Conservation (phyloP, 92 coral and sea anemone genomes). For the Zoanthus solanderi region DNA sequence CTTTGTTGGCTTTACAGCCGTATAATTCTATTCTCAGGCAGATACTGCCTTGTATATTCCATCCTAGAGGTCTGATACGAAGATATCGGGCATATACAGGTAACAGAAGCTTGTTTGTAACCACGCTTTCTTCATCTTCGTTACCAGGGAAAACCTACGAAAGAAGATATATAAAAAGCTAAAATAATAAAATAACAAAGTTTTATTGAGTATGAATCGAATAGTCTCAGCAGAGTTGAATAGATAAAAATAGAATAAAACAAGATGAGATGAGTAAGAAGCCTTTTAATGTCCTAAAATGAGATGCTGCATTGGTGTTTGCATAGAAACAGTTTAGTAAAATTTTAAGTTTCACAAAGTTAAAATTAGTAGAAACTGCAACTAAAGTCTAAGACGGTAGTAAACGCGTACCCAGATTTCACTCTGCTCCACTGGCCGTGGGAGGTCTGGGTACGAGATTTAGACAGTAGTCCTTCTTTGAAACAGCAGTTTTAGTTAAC, state of each 20-base stretch:
- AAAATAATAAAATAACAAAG: not conserved
- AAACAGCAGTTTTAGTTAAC: no score
- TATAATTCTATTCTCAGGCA: constrained; percentile 33
- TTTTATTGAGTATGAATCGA: not conserved
- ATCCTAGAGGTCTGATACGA: constrained; percentile 34
- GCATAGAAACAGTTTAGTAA: no score
- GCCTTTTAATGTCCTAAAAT: no score
- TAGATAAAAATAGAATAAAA: not conserved
- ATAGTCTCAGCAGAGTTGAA: not conserved
- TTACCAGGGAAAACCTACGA: constrained; percentile 30
- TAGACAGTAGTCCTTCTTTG: no score
- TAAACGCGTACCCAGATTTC: no score
- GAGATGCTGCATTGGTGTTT: no score
- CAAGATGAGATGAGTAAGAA: not conserved
- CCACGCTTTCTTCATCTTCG: constrained; percentile 22
- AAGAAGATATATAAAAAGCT: not conserved
- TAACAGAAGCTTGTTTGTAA: constrained; percentile 14
- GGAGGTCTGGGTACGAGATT: no score
- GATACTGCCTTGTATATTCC: constrained; percentile 42
- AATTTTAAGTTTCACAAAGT: no score
- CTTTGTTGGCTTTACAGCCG: constrained; percentile 4
- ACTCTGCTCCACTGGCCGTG: no score
- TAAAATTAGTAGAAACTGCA: not conserved
- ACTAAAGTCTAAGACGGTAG: not conserved
- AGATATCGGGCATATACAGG: constrained; percentile 27